Evolutionary conservation across 2,888 invertebrate species (phyloP), one percentile per base, ranked within the genome.

Genomic region (Bellardia pandia): DNA sequence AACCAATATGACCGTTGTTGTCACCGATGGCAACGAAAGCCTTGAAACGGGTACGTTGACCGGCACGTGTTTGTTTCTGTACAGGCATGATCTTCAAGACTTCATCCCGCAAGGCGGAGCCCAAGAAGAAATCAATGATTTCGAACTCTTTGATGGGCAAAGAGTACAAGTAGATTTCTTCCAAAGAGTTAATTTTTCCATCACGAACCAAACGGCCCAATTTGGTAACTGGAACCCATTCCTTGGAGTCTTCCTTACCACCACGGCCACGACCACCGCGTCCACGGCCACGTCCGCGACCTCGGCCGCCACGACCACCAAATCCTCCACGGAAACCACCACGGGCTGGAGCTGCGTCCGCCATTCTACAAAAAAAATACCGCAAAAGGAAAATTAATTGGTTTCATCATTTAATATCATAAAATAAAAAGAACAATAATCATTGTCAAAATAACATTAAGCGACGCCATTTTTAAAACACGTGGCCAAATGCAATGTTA

Each of bases 51-150:
- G 99, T 99, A 93, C 99, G 96, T 94, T 99, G 99, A 95, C 99
- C 99, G 90, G 99, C 99, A 94, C 99, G 96, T 0, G 99, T 99
- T 94, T 99, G 99, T 94, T 99, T 99, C 96, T 99, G 99, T 23
- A 99, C 99, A 86, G 99, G 99, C 99, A 99, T 99, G 93, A 99
- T 99, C 94, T 99, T 99, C 90, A 99, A 95, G 0, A 99, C 99
- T 93, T 99, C 99, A 95, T 99, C 99, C 93, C 98, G 99, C 78
- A 99, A 95, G 23, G 97, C 95, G 0, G 97, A 95, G 37, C 99
- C 98, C 91, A 99, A 96, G 95, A 99, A 99, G 94, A 97, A 97
- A 94, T 99, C 99, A 88, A 99, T 99, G 94, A 99, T 99, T 94
- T 99, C 99, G 91, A 96, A 98, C 95, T 99, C 99, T 95, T 99